Conservation (phyloP, 1,140 invertebrate genomes). For the Drosophila obscura region DNA sequence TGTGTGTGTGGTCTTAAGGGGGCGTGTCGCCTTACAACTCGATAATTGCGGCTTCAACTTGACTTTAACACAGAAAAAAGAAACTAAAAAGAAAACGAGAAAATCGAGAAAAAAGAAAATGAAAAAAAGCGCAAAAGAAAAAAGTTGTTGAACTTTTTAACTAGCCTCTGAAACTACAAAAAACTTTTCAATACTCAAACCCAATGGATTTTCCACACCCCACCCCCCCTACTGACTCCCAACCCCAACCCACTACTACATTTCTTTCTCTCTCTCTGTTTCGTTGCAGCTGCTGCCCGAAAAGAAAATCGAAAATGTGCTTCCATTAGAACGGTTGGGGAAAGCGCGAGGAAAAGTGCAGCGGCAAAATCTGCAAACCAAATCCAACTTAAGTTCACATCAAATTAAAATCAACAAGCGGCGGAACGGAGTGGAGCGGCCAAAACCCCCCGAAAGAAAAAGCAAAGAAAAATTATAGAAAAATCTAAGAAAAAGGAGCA, state of each 20-base stretch:
- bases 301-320: slow-evolving; percentile 66
- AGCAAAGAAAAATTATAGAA: slow-evolving; percentile 53
- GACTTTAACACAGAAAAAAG: slow-evolving; percentile 58
- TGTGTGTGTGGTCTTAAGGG: slow-evolving; percentile 29
- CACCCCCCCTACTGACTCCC: too few species aligned
- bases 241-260: background rate
- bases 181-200: slow-evolving; percentile 72
- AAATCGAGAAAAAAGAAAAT: slow-evolving; percentile 9
- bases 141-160: slow-evolving; percentile 78
- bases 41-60: slow-evolving; percentile 80
- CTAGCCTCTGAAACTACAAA: slow-evolving; percentile 63
- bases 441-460: slow-evolving; percentile 8
- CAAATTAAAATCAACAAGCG: slow-evolving; percentile 82
- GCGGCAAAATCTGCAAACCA: slow-evolving; percentile 72
- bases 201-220: slow-evolving; percentile 44
- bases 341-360: slow-evolving; percentile 44
- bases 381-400: slow-evolving; percentile 82
- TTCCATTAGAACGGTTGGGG: slow-evolving; percentile 37
- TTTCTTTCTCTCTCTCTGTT: slow-evolving; percentile 11
- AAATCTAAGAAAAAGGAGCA: slow-evolving; percentile 41
- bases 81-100: slow-evolving; percentile 15
- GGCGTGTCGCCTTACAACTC: slow-evolving; percentile 68
- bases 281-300: slow-evolving; percentile 54
- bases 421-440: slow-evolving; percentile 11
- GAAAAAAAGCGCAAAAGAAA: slow-evolving; percentile 55